These are phyloP conservation scores for Callinectes sapidus DNA, from an alignment of 2,888 invertebrate genomes.

Conservation along the genomic window DNA sequence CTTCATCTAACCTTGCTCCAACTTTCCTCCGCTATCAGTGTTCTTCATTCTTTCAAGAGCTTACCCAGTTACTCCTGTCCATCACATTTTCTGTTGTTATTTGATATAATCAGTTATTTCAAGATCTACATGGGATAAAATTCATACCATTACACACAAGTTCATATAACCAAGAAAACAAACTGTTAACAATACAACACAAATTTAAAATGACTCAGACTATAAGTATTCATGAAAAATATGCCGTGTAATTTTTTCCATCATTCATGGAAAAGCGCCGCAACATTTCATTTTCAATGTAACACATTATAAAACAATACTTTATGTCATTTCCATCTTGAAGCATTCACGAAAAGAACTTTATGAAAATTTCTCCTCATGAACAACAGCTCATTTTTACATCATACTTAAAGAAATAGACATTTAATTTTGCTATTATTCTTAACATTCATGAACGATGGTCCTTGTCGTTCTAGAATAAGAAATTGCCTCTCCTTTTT, in stretches of 20 bases:
- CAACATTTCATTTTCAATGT: no score
- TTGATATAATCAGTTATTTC: no score
- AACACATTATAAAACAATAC: no score
- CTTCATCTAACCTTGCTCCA: no score
- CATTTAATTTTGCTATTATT: neutral
- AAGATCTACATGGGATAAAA: neutral
- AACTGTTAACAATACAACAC: neutral
- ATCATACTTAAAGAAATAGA: neutral
- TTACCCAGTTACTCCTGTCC: no score
- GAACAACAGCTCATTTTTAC: no score
- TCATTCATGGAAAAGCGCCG: no score
- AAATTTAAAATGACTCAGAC: neutral
- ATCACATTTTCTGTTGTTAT: no score
- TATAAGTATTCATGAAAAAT: neutral
- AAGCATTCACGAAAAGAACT: neutral
- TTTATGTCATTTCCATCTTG: neutral
- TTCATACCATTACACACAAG: neutral
- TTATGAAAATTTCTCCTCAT: neutral
- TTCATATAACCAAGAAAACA: neutral
- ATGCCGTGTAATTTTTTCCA: neutral
- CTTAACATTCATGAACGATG: neutral
- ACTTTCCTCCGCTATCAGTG: no score
- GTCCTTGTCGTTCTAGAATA: neutral
- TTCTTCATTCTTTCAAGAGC: no score
- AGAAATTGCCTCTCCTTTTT: neutral